Evolutionary conservation across 37 sponge, comb jelly and placozoan species (phyloP).

Genomic region (Aphrocallistes beatrix): DNA sequence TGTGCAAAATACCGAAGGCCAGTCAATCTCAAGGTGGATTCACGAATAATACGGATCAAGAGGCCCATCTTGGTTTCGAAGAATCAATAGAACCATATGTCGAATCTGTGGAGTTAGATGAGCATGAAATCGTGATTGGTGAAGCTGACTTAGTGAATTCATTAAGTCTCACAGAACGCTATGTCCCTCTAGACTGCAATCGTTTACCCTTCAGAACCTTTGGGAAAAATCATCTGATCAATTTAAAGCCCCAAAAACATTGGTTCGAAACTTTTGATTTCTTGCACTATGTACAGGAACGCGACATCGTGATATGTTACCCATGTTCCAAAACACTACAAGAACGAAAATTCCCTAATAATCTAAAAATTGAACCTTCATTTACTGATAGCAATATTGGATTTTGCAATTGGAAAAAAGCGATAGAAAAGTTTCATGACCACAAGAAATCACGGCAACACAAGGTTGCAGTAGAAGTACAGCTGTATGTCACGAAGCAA

Average conservation of each 20-base stretch:
- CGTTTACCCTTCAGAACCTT: neutral
- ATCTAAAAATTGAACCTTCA: neutral
- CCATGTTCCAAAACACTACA: neutral
- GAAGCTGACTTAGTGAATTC: neutral
- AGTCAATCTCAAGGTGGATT: neutral
- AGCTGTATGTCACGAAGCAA: neutral
- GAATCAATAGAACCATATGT: neutral
- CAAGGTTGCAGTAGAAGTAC: neutral
- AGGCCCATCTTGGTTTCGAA: neutral
- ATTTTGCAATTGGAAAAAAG: too few species aligned
- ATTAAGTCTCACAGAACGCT: neutral
- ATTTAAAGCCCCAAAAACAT: neutral
- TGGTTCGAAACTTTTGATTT: neutral
- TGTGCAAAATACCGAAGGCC: neutral
- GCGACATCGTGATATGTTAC: neutral
- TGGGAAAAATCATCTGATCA: neutral
- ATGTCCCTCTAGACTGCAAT: neutral
- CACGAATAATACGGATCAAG: too few species aligned
- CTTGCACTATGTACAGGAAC: neutral
- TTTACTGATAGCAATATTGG: neutral
- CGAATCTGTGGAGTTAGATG: neutral
- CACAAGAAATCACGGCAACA: slow-evolving; percentile 6
- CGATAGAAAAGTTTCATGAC: neutral
- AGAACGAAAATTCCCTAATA: neutral
- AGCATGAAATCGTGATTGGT: neutral